A percentile compares a stretch with the other conserved stretches of the same genome.
Evolutionary conservation across 2,888 invertebrate species (phyloP).

Genomic region (Melanargia galathea): DNA sequence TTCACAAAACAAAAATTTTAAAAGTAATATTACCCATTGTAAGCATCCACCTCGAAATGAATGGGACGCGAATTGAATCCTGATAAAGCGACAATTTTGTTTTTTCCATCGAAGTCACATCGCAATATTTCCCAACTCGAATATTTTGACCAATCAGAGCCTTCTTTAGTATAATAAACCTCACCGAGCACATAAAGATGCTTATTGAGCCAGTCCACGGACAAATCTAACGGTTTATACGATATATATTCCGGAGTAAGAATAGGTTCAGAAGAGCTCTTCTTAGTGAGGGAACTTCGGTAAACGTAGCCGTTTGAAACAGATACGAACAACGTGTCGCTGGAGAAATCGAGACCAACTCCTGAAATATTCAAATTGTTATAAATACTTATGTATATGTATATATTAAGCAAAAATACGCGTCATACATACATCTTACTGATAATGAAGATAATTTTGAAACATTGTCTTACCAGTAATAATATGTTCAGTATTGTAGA

Average conservation of each 20-base stretch:
- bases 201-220: slow-evolving; percentile 94
- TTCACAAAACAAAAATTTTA: slow-evolving; percentile 14
- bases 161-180: slow-evolving; percentile 77
- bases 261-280: slow-evolving; percentile 72
- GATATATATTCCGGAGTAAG: slow-evolving; percentile 82
- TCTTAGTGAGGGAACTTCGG: slow-evolving; percentile 75
- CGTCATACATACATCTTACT: too few relatives aligned
- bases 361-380: slow-evolving; percentile 73
- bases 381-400: too few relatives aligned
- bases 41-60: slow-evolving; percentile 94
- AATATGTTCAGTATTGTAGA: slow-evolving; percentile 82
- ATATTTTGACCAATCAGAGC: slow-evolving; percentile 53
- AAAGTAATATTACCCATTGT: slow-evolving; percentile 87
- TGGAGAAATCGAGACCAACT: slow-evolving; percentile 88
- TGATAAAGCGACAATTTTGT: slow-evolving; percentile 86
- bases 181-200: slow-evolving; percentile 92
- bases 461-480: slow-evolving; percentile 63
- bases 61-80: slow-evolving; percentile 87
- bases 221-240: slow-evolving; percentile 86
- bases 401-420: too few relatives aligned
- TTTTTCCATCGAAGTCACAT: slow-evolving; percentile 88
- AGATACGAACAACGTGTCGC: slow-evolving; percentile 88
- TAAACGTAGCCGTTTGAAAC: slow-evolving; percentile 87
- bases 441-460: not conserved
- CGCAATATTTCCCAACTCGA: slow-evolving; percentile 88